phyloP scores from a whole-genome alignment of 2,888 invertebrate species.

The Rambutsinella grinnellia region DNA sequence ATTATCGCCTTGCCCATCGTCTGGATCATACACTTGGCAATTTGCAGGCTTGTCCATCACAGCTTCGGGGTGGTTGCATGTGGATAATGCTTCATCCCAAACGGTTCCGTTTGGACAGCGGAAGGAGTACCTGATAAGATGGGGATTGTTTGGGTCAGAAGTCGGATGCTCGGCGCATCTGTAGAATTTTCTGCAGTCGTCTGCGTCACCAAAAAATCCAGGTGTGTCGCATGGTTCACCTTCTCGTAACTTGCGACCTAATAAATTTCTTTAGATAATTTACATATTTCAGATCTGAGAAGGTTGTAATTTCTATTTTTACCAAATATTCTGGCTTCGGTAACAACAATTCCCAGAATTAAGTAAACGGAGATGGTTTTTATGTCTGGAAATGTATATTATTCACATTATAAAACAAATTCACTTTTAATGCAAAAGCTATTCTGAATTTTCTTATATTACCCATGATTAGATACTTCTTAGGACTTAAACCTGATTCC shows the following conservation, averaged over 20 bases:
- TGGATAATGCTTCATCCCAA: constrained; percentile 53
- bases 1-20: neutral
- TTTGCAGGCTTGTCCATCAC: constrained; percentile 39
- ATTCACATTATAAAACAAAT: too few species aligned
- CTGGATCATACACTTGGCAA: constrained; percentile 34
- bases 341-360: too few species aligned
- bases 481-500: too few species aligned
- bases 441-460: too few species aligned
- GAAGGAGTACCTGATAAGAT: constrained; percentile 36
- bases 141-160: constrained; percentile 14
- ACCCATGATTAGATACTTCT: too few species aligned
- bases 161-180: constrained; percentile 54
- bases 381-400: too few species aligned
- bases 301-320: neutral
- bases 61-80: constrained; percentile 52
- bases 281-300: too few species aligned
- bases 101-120: constrained; percentile 53
- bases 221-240: constrained; percentile 38
- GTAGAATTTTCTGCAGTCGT: constrained; percentile 56
- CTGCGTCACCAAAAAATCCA: constrained; percentile 51
- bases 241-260: constrained; percentile 12
- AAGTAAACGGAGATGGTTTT: too few species aligned
- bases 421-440: too few species aligned
- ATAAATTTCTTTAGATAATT: too few species aligned
- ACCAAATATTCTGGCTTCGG: too few species aligned